phyloP scores from a whole-genome alignment of 2,797 vertebrate species.

The Rachycentron canadum region DNA sequence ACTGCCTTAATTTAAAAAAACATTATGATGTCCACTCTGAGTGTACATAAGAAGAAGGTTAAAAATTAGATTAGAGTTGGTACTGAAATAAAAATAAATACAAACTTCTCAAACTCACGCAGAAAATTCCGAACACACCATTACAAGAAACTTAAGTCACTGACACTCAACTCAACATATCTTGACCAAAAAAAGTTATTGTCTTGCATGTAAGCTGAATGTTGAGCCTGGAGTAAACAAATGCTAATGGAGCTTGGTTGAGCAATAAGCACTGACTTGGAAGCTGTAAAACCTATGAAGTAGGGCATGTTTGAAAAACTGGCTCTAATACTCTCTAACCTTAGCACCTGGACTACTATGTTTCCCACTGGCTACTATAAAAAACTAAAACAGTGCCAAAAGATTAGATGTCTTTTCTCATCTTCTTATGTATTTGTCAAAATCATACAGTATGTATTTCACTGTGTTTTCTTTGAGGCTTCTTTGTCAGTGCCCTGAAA shows the following conservation, averaged over 20 bases:
- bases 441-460: neutral
- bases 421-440: slow-evolving; percentile 20
- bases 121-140: neutral
- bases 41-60: neutral
- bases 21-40: neutral
- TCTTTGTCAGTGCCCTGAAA: slow-evolving; percentile 22
- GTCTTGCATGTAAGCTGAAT: neutral
- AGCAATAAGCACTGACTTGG: slow-evolving; percentile 9
- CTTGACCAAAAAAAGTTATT: slow-evolving; percentile 1
- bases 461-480: neutral
- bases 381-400: slow-evolving; percentile 17
- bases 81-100: too few relatives aligned
- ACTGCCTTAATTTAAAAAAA: neutral
- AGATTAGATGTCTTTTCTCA: slow-evolving; percentile 15
- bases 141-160: neutral
- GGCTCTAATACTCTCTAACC: neutral
- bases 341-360: neutral
- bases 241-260: slow-evolving; percentile 4
- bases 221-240: neutral
- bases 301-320: neutral
- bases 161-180: neutral
- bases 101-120: neutral
- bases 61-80: neutral
- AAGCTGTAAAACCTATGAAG: neutral
- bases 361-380: neutral